A percentile compares a stretch with the other conserved stretches of the same genome.
phyloP scores from a whole-genome alignment of 2,797 vertebrate species.

The Poeciliopsis paucimaculata region DNA sequence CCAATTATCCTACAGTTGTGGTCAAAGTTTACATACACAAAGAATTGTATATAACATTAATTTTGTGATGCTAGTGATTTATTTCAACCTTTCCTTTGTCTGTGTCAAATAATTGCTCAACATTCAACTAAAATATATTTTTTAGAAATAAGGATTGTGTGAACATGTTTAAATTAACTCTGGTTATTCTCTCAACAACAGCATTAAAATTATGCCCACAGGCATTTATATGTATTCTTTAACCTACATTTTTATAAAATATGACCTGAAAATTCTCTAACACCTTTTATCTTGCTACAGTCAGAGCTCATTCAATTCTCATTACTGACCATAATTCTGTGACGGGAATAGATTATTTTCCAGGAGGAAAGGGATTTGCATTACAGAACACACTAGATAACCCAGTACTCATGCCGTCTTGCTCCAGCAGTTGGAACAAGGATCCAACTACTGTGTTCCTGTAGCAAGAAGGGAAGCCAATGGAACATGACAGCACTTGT shows the following conservation, averaged over 20 bases:
- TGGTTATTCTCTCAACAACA: neutral
- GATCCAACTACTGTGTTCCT: neutral
- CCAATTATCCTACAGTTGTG: neutral
- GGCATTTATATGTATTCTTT: neutral
- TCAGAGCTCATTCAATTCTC: neutral
- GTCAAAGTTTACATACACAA: neutral
- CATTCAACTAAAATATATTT: neutral
- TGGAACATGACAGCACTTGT: neutral
- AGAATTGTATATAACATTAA: neutral
- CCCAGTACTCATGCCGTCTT: neutral
- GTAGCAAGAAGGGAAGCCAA: neutral
- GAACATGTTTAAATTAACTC: neutral
- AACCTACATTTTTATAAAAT: neutral
- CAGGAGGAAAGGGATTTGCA: neutral
- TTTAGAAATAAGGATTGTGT: neutral
- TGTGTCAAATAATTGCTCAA: neutral
- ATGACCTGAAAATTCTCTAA: neutral
- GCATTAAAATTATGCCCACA: neutral
- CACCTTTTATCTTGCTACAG: neutral
- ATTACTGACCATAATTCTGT: neutral
- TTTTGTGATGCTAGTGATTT: neutral
- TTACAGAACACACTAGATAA: neutral
- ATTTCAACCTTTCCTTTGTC: neutral
- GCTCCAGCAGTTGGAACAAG: neutral
- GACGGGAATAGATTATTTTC: neutral